phyloP scores from a whole-genome alignment of 2,113 vertebrate species.

The Carollia perspicillata region DNA sequence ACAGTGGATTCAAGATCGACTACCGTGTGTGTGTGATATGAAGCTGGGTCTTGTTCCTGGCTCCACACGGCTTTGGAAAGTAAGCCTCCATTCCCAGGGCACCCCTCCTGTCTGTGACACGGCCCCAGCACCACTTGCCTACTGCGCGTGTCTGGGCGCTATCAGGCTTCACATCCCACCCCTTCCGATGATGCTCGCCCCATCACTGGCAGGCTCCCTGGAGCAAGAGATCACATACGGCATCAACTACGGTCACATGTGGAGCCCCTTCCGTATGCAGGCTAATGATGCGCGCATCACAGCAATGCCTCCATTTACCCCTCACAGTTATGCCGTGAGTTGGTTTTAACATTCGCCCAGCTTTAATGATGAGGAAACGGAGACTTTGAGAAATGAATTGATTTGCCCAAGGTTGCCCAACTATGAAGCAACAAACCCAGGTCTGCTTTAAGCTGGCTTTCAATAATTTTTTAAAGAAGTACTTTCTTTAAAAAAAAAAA shows the following conservation, averaged over 20 bases:
- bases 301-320: neutral
- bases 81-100: neutral
- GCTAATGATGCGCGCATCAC: neutral
- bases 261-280: neutral
- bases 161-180: neutral
- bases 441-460: constrained; percentile 14
- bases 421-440: neutral
- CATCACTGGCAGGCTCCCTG: neutral
- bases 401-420: constrained; percentile 18
- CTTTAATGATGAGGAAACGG: constrained; percentile 3
- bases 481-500: too few species aligned
- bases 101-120: neutral
- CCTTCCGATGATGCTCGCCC: neutral
- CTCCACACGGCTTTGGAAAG: neutral
- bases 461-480: neutral
- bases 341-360: neutral
- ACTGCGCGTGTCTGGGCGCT: neutral
- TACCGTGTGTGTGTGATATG: neutral
- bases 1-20: neutral
- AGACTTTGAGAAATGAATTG: constrained; percentile 37
- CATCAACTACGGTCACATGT: neutral
- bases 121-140: neutral
- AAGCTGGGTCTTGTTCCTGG: neutral
- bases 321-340: neutral
- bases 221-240: neutral